Evolutionary conservation across 1,140 invertebrate species (phyloP).

Genomic region (Prorops nasuta): DNA sequence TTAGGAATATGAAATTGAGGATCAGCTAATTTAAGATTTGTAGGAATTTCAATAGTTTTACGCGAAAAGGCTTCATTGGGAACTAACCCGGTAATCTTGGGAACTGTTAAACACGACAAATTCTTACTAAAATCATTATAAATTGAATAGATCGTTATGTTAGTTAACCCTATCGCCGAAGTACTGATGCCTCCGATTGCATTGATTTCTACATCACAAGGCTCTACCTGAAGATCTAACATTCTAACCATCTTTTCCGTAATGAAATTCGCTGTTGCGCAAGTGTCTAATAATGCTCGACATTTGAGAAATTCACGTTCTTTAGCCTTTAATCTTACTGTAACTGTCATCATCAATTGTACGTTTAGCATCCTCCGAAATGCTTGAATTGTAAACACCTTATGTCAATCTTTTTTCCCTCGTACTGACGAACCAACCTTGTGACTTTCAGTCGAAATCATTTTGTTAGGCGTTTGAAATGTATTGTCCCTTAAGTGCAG

Average conservation of each 20-base stretch:
- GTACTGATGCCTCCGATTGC: neutral
- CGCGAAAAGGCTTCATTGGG: neutral
- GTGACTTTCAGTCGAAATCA: neutral
- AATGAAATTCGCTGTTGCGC: slow-evolving; percentile 5
- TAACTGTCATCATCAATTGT: neutral
- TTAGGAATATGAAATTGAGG: neutral
- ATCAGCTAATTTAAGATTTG: slow-evolving; percentile 4
- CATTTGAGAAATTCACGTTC: neutral
- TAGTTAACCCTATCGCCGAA: neutral
- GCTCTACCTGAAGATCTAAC: neutral
- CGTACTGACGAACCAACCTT: neutral
- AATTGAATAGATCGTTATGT: neutral
- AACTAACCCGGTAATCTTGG: neutral
- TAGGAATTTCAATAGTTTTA: neutral
- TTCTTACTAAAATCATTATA: neutral
- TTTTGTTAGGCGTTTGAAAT: neutral
- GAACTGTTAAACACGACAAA: neutral
- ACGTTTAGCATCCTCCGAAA: neutral
- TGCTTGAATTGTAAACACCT: neutral
- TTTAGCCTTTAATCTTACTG: neutral
- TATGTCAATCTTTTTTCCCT: neutral
- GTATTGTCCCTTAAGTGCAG: too few species aligned
- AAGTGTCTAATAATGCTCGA: neutral
- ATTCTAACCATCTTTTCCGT: neutral
- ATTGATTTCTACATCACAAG: neutral